Conservation (phyloP, 1,140 invertebrate genomes). For the Galendromus occidentalis region DNA sequence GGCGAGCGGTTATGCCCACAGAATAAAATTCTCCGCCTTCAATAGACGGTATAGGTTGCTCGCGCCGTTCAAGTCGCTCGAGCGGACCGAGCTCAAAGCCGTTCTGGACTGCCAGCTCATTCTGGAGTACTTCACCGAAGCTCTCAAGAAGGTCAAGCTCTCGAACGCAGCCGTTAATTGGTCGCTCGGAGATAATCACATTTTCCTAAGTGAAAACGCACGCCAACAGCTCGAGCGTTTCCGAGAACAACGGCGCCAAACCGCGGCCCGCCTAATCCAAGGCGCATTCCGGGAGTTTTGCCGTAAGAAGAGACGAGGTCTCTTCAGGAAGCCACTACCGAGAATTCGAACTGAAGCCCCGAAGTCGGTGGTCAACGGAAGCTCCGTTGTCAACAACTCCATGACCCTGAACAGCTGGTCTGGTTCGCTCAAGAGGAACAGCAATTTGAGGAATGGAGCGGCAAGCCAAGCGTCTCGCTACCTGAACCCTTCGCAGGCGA, state of each 20-base stretch:
- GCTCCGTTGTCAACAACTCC: background rate
- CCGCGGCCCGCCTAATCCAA: conserved; percentile 52
- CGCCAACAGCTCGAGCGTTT: conserved; percentile 65
- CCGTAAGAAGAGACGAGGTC: conserved; percentile 14
- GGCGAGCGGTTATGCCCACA: conserved; percentile 66
- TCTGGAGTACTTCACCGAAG: conserved; percentile 37
- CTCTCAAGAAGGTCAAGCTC: conserved; percentile 24
- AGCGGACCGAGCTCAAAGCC: conserved; percentile 53
- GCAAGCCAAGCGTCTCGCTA: conserved; percentile 2
- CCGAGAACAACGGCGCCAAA: conserved; percentile 47
- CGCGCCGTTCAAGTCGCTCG: conserved; percentile 48
- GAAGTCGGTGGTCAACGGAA: background rate
- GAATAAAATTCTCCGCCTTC: conserved; percentile 88
- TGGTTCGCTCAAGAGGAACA: background rate
- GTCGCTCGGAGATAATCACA: conserved; percentile 76
- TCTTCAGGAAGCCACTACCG: background rate
- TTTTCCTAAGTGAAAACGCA: conserved; percentile 80
- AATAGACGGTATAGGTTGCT: conserved; percentile 59
- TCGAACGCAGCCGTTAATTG: conserved; percentile 44
- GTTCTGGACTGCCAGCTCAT: conserved; percentile 51
- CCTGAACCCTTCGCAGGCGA: background rate
- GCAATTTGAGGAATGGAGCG: background rate
- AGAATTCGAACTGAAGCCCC: background rate
- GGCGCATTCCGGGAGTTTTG: conserved; percentile 26
- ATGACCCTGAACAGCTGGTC: background rate